phyloP scores from a whole-genome alignment of 2,888 invertebrate species.

The Chaitophorus viminalis region DNA sequence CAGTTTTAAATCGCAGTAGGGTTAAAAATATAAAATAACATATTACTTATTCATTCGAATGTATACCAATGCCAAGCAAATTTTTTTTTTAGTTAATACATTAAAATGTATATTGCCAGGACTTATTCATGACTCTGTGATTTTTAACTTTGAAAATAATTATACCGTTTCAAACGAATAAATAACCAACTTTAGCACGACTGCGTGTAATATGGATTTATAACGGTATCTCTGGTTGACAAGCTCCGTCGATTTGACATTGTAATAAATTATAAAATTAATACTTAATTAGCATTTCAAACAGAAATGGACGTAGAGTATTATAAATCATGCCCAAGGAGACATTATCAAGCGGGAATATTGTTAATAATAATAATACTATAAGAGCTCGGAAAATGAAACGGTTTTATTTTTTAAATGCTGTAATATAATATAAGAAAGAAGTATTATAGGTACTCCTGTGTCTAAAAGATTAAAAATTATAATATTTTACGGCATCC shows the following conservation, averaged over 20 bases:
- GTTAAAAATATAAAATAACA: neutral
- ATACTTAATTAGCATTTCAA: slow-evolving; percentile 37
- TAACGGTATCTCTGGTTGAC: slow-evolving; percentile 27
- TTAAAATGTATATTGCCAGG: neutral
- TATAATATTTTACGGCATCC: neutral
- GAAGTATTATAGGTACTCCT: neutral
- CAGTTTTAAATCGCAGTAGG: too few relatives aligned
- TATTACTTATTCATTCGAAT: neutral
- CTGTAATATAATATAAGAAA: neutral
- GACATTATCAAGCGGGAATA: neutral
- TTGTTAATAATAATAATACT: neutral
- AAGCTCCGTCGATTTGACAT: slow-evolving; percentile 23
- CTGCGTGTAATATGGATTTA: slow-evolving; percentile 33
- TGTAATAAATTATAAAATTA: slow-evolving; percentile 58
- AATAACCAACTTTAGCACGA: neutral
- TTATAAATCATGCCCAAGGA: slow-evolving; percentile 21
- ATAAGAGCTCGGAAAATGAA: neutral
- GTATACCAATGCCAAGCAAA: neutral
- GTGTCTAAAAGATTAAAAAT: neutral
- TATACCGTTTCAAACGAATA: slow-evolving; percentile 29
- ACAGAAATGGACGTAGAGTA: neutral
- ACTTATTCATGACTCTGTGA: neutral
- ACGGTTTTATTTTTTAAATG: neutral
- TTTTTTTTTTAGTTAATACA: neutral
- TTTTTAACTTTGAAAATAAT: slow-evolving; percentile 29